These are phyloP conservation scores for Umimayanthus kanabou DNA, from an alignment of 92 coral and sea anemone species.

Conservation along the genomic window DNA sequence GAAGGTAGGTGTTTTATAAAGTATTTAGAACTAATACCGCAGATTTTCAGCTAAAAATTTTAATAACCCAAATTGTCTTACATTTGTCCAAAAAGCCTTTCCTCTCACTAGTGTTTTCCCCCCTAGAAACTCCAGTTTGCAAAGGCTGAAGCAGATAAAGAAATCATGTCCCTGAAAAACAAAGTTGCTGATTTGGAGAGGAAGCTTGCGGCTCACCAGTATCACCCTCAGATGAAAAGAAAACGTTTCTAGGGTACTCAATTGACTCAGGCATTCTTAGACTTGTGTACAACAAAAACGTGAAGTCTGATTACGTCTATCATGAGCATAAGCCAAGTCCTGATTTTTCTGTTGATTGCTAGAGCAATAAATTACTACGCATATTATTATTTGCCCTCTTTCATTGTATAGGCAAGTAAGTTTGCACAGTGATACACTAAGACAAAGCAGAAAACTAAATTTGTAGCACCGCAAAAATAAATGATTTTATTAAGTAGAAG, in stretches of 20 bases:
- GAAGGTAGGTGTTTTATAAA: constrained; percentile 59
- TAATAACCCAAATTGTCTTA: no score
- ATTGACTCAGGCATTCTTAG: no score
- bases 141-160: constrained; percentile 91
- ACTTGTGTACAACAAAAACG: neutral
- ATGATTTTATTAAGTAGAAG: no score
- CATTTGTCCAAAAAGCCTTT: neutral
- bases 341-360: no score
- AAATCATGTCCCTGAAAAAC: constrained; percentile 69
- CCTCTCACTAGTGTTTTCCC: neutral
- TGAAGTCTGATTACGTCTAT: neutral
- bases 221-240: constrained; percentile 52
- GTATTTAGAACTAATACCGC: neutral
- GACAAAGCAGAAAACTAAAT: no score
- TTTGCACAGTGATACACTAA: no score
- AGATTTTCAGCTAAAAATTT: neutral
- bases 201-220: constrained; percentile 57
- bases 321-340: no score
- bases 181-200: constrained; percentile 82
- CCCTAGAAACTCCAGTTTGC: constrained; percentile 91
- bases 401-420: no score
- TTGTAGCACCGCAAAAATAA: no score
- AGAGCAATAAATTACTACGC: no score
- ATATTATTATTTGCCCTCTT: no score
- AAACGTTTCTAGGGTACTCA: constrained; percentile 16